These are phyloP conservation scores for Eupeodes latifasciatus DNA, from an alignment of 2,888 invertebrate genomes.

Conservation along the genomic window DNA sequence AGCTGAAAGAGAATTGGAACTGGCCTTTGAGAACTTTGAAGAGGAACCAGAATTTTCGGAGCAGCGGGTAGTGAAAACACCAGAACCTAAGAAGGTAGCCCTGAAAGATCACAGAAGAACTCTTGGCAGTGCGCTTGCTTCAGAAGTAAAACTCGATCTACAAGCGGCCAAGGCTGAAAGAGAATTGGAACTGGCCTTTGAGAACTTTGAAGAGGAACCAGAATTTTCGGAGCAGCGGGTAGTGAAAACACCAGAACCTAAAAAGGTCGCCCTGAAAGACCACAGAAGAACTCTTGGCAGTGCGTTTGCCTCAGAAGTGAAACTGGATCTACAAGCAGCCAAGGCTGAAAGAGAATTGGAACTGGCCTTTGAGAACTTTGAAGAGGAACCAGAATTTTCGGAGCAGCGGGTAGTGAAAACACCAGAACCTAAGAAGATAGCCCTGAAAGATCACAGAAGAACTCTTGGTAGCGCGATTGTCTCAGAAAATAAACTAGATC, in stretches of 20 bases:
- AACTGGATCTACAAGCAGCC: slow-evolving; percentile 20
- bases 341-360: slow-evolving; percentile 44
- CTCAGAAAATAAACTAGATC: no score
- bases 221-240: neutral
- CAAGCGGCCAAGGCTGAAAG: slow-evolving; percentile 30
- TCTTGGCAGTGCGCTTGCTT: slow-evolving; percentile 4
- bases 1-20: slow-evolving; percentile 9
- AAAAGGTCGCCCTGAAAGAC: slow-evolving; percentile 11
- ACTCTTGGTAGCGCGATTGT: no score
- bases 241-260: slow-evolving; percentile 41
- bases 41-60: slow-evolving; percentile 19
- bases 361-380: slow-evolving; percentile 53
- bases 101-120: slow-evolving; percentile 33
- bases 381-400: slow-evolving; percentile 40
- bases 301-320: no score
- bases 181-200: slow-evolving; percentile 50
- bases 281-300: slow-evolving; percentile 45
- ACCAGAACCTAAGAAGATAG: no score
- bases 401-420: neutral
- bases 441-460: no score
- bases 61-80: slow-evolving; percentile 8
- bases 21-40: slow-evolving; percentile 47
- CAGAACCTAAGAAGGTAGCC: slow-evolving; percentile 1
- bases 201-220: slow-evolving; percentile 50
- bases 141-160: slow-evolving; percentile 23